Percentiles rank a stretch among this genome's conserved stretches.
Conservation (phyloP, 2,888 invertebrate species). For the Dichetophora obliterata region DNA sequence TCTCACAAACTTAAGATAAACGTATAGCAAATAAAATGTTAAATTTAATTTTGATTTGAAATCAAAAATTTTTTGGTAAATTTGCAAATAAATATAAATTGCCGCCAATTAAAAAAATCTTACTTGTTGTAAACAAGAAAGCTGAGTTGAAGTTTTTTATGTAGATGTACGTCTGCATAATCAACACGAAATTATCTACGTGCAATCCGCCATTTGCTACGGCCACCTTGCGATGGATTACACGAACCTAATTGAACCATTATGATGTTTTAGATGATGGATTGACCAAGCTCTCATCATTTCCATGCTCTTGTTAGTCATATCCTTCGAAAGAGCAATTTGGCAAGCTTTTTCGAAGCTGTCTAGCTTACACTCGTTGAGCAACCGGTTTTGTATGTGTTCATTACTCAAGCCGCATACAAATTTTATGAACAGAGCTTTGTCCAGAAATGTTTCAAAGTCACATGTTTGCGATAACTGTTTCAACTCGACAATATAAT, state of each 20-base stretch:
- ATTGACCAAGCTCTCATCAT: conserved; percentile 1
- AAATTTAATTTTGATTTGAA: too few species aligned
- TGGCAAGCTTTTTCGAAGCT: conserved; percentile 22
- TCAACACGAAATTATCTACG: too few species aligned
- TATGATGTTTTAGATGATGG: neutral
- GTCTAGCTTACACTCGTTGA: conserved; percentile 8
- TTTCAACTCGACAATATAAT: too few species aligned
- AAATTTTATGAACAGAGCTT: conserved; percentile 22
- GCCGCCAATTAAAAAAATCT: neutral
- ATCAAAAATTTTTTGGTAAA: too few species aligned
- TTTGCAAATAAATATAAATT: too few species aligned
- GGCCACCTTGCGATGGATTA: too few species aligned
- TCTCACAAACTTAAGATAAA: too few species aligned
- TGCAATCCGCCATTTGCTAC: too few species aligned
- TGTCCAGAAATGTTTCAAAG: too few species aligned
- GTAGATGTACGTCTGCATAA: neutral
- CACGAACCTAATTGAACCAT: too few species aligned
- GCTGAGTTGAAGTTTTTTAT: neutral
- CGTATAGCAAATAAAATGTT: too few species aligned
- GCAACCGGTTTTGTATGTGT: conserved; percentile 18
- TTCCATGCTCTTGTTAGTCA: conserved; percentile 14
- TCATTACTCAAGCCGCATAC: conserved; percentile 19
- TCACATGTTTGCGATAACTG: too few species aligned
- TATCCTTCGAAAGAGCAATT: conserved; percentile 3
- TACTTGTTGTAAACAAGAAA: neutral